Evolutionary conservation across 1,140 invertebrate species (phyloP), one percentile per base, ranked within the genome.

Genomic region (Caenorhabditis remanei): DNA sequence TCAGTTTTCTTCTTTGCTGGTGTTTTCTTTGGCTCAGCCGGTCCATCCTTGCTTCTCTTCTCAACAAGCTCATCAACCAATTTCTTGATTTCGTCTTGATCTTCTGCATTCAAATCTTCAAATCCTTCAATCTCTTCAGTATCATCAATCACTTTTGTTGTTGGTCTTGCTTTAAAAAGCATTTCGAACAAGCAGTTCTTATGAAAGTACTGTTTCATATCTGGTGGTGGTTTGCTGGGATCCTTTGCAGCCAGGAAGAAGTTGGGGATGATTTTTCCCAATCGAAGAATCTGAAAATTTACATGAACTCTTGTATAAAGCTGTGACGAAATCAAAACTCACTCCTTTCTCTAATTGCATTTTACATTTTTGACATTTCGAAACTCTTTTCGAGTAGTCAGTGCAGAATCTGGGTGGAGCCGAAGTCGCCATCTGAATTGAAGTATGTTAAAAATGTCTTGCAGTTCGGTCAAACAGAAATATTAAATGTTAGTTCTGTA

Each of bases 201-300:
- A 65, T 88, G 87, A 40, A 82, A 85, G 53, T 85, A 88, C 50
- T 55, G 46, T 55, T 88, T 88, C 87, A 88, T 88, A 79, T 88
- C 87, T 19, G 87, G 87, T n/a, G 84, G 53, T 43, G 87, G 83
- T 48, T 75, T 75, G 46, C 75, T 65, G 2, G 43, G 40, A 65
- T 82, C 85, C 14, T 87, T 87, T 43, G 87, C 85, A 21, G 83
- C 83, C 13, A 88, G 61, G 24, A 85, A 88, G 46, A 63, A 63
- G 55, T 88, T 88, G 19, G 87, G 87, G 32, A 75, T 82, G 65
- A 88, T 85, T 41, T 88, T 88, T 46, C 85, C 87, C 43, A 88
- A 50, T 7, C 87, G 63, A 13, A 79, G 55, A 19, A 58, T 32
- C 86, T 87, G 53, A 53, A 67, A 46, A 85, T 65, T 71, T 48